Percentiles rank a stretch among this genome's conserved stretches.
Conservation (phyloP, 1,140 invertebrate genomes). For the Thaumetopoea pityocampa region DNA sequence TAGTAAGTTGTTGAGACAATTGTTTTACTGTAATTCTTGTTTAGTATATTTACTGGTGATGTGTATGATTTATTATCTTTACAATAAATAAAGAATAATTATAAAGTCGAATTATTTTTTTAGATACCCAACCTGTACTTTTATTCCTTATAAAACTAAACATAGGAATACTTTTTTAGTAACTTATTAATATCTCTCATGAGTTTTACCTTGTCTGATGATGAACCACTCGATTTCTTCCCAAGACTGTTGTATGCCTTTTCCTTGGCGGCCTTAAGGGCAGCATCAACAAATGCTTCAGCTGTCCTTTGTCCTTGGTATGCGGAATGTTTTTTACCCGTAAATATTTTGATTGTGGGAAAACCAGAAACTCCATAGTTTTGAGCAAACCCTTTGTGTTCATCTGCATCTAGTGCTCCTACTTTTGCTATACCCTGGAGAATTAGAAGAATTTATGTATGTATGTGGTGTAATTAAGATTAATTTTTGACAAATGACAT, state of each 20-base stretch:
- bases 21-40: too few relatives aligned
- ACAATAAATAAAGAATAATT: too few relatives aligned
- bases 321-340: conserved; percentile 89
- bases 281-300: conserved; percentile 89
- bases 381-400: conserved; percentile 87
- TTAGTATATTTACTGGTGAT: too few relatives aligned
- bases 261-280: conserved; percentile 81
- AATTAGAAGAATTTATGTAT: conserved; percentile 20
- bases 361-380: conserved; percentile 93
- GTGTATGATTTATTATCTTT: too few relatives aligned
- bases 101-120: too few relatives aligned
- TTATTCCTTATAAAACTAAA: too few relatives aligned
- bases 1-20: too few relatives aligned
- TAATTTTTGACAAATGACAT: conserved; percentile 5
- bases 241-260: conserved; percentile 83
- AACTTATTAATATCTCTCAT: conserved; percentile 17
- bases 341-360: conserved; percentile 98
- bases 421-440: conserved; percentile 94
- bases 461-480: background rate
- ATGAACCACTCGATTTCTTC: conserved; percentile 69
- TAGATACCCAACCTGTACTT: too few relatives aligned
- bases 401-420: conserved; percentile 94
- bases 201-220: conserved; percentile 59
- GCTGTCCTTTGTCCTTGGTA: conserved; percentile 93
- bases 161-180: too few relatives aligned